Percentiles rank a stretch among this genome's conserved stretches.
Conservation (phyloP, 1,140 invertebrate species). For the Heliconius hewitsoni region DNA sequence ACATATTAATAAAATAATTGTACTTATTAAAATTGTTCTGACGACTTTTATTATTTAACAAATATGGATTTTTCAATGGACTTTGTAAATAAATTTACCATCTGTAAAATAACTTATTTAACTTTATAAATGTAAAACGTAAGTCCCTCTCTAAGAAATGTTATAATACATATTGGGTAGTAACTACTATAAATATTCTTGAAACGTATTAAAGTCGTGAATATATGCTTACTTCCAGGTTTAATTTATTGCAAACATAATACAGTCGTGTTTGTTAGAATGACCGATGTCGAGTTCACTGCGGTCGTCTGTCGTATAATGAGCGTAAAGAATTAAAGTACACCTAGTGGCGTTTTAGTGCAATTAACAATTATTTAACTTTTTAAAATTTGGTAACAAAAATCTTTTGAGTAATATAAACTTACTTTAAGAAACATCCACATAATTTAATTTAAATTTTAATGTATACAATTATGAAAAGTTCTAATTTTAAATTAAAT, state of each 20-base stretch:
- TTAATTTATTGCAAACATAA: slow-evolving; percentile 22
- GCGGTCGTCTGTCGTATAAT: slow-evolving; percentile 51
- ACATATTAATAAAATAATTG: not conserved
- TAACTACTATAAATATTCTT: slow-evolving; percentile 16
- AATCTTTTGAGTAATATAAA: too few species aligned
- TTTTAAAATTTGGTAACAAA: too few species aligned
- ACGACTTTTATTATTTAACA: not conserved
- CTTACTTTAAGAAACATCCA: too few species aligned
- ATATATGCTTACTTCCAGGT: slow-evolving; percentile 20
- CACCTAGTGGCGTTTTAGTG: too few species aligned
- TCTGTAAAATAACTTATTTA: not conserved
- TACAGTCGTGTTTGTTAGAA: slow-evolving; percentile 20
- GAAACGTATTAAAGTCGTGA: slow-evolving; percentile 27
- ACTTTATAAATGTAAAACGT: not conserved
- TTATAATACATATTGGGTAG: not conserved
- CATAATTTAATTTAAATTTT: too few species aligned
- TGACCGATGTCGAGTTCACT: slow-evolving; percentile 24
- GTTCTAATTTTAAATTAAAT: too few species aligned
- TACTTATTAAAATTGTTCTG: not conserved
- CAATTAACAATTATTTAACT: too few species aligned
- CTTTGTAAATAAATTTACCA: not conserved
- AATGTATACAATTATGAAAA: too few species aligned
- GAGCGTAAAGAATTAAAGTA: slow-evolving; percentile 28
- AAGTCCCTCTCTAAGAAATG: not conserved
- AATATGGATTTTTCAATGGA: not conserved